Base-by-base conservation (phyloP, 2,113 vertebrate species). In the Talpa occidentalis region DNA sequence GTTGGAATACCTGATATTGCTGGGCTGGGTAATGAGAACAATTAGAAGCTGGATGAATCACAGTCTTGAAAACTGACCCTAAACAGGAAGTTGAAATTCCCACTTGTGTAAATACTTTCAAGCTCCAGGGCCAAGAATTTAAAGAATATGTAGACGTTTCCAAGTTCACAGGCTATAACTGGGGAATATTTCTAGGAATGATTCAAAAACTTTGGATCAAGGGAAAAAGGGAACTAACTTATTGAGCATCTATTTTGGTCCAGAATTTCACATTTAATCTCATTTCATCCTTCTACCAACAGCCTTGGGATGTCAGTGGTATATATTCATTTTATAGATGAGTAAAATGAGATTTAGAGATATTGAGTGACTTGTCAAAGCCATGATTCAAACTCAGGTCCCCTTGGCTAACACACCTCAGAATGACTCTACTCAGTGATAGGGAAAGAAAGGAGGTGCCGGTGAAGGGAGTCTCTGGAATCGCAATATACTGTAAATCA, bases 21-120 rank as follows among this genome's bases (percentile, higher is more conserved):
- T 83, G 60, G 89, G 88, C 81, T 97, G 93, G 77, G 93, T 93
- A 91, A 74, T 69, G 47, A 94, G 89, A 93, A 83, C 44, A 76
- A 81, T 96, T 96, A 94, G 70, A 89, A 89, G 26, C 67, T 67
- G 80, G 79, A 56, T 97, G 96, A 97, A 90, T 97, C 96, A 97
- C 62, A 82, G 24, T 54, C 62, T 84, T 59, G 32, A 94, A 95
- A 93, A 93, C 77, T 64, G 67, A 89, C 74, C 67, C 79, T 62
- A 54, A 91, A 69, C 60, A 54, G 22, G 42, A 42, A 84, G 80
- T 54, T 26, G 94, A 91, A 88, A 73, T 76, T 73, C 28, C 42
- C 60, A 86, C 35, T 91, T 30, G 44, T 30, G 2, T 22, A 69
- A 80, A 56, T 90, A 77, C 52, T 44, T 93, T 74, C 22, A 73